Base-by-base conservation (phyloP, 2,888 invertebrate species). In the Lepidocyrtinus sp. region DNA sequence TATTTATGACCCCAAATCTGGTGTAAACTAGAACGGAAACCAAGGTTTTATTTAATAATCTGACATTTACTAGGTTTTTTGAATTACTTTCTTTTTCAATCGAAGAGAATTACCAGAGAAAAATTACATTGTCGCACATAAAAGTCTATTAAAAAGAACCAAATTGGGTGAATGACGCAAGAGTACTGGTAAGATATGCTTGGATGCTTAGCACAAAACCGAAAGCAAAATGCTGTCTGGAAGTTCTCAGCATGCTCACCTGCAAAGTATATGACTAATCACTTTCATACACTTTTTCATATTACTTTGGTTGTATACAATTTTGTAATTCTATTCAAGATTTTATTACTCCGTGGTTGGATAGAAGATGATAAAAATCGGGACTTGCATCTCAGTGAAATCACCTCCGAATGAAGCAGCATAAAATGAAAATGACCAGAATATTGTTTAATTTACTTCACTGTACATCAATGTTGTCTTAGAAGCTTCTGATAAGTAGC, bases 181-280 rank as follows among this genome's bases (percentile, higher is more conserved):
- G n/a, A n/a, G n/a, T n/a, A n/a, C n/a, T n/a, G n/a, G n/a, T n/a
- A n/a, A 72, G 46, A 72, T 46, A 72, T 72, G 36, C 12, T 7
- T 36, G 36, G 5, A 36, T 12, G 36, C 5, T 36, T 36, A n/a
- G 64, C 26, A 62, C 50, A 22, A 63, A 17, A 72, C 5, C 12
- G 22, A 73, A 73, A 63, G 63, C 73, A 22, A 73, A 74, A 59
- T 65, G 5, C 76, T 74, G 63, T 72, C 72, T 75, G 75, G 63
- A 75, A 68, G 72, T 69, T 72, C 83, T 72, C 83, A 82, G 83
- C 83, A 65, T 79, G 83, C 77, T 82, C 67, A 76, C 80, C 80
- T 83, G 81, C 78, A 83, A 83, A 81, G 78, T 83, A 81, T 81
- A 82, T 83, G 83, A 83, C 83, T 83, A 83, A 83, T 83, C 83